Evolutionary conservation across 2,888 invertebrate species (phyloP).

Genomic region (Psylliodes chrysocephalus): DNA sequence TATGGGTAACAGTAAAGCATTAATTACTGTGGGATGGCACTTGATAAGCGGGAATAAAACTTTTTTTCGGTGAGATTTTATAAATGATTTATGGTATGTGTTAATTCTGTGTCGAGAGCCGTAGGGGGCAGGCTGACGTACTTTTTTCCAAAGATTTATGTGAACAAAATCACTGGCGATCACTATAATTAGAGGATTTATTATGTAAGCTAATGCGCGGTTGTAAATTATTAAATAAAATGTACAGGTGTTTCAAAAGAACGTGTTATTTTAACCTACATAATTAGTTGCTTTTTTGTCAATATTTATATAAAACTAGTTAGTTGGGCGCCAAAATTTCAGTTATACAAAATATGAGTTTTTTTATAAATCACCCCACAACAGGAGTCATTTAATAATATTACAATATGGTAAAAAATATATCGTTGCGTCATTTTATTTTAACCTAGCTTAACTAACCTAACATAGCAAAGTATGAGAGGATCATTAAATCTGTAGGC

Average conservation of each 20-base stretch:
- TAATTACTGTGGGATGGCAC: constrained; percentile 10
- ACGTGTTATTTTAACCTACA: too few relatives aligned
- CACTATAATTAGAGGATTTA: constrained; percentile 28
- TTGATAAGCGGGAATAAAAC: constrained; percentile 7
- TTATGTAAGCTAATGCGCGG: constrained; percentile 17
- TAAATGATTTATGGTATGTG: constrained; percentile 11
- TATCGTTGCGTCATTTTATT: too few relatives aligned
- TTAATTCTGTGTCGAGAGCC: constrained; percentile 13
- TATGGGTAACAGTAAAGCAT: neutral
- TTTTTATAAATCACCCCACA: too few relatives aligned
- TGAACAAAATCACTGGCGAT: constrained; percentile 22
- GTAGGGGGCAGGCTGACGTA: constrained; percentile 11
- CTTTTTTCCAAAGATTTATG: constrained; percentile 22
- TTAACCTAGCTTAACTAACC: too few relatives aligned
- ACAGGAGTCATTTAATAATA: too few relatives aligned
- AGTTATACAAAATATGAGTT: too few relatives aligned
- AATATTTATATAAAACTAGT: too few relatives aligned
- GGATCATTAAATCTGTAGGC: too few relatives aligned
- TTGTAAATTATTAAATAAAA: constrained; percentile 7
- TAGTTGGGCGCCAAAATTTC: too few relatives aligned
- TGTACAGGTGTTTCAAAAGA: neutral
- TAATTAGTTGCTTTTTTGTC: too few relatives aligned
- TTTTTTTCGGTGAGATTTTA: constrained; percentile 7
- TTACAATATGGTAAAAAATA: too few relatives aligned
- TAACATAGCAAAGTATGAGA: too few relatives aligned